A percentile compares a stretch with the other conserved stretches of the same genome.
Evolutionary conservation across 2,113 vertebrate species (phyloP).

Genomic region (Xyliphius kryptos): DNA sequence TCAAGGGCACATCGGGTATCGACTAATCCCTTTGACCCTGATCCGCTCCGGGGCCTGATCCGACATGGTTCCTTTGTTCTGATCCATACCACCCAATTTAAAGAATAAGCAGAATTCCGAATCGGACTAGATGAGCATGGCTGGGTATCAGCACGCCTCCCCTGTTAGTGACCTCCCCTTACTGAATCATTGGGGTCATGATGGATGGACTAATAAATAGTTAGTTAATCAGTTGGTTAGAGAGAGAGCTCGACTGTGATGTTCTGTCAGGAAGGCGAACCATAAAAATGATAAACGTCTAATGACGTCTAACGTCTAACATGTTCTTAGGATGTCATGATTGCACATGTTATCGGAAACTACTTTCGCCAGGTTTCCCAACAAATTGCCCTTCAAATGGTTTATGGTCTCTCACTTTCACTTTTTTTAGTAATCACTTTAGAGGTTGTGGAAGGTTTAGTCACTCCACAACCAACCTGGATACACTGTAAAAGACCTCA

Average conservation of each 20-base stretch:
- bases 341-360: background rate
- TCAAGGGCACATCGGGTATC: constrained; percentile 26
- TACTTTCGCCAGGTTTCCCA: background rate
- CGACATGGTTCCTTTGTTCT: constrained; percentile 12
- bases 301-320: no score
- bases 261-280: background rate
- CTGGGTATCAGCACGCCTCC: constrained; percentile 6
- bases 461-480: no score
- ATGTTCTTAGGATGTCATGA: constrained; percentile 6
- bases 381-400: constrained; percentile 5
- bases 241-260: no score
- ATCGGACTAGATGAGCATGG: constrained; percentile 5
- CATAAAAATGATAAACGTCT: constrained; percentile 13
- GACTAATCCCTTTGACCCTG: constrained; percentile 4
- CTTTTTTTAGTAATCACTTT: no score
- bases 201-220: background rate
- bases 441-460: no score
- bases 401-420: background rate
- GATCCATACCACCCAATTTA: constrained; percentile 18
- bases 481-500: no score
- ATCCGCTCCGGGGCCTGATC: constrained; percentile 13
- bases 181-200: constrained; percentile 13
- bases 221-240: no score
- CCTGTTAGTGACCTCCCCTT: constrained; percentile 4
- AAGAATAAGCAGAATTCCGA: constrained; percentile 20